phyloP scores from a whole-genome alignment of 1,140 invertebrate genomes.

The Drosophila takahashii region DNA sequence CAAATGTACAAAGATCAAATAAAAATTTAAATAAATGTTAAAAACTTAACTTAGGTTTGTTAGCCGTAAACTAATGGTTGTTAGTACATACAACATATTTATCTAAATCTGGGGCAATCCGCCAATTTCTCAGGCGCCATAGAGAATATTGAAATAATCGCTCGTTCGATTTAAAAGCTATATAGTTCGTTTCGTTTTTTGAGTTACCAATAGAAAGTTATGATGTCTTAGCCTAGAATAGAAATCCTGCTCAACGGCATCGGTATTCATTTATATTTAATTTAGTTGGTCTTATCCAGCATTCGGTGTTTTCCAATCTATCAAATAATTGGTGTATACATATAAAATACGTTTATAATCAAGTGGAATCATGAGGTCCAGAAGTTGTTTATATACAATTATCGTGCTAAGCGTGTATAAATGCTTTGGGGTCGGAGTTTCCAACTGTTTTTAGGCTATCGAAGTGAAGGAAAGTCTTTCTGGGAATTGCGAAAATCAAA shows the following conservation, averaged over 20 bases:
- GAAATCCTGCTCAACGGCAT: conserved; percentile 46
- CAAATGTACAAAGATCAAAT: conserved; percentile 45
- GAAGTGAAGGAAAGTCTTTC: conserved; percentile 12
- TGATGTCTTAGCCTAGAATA: conserved; percentile 45
- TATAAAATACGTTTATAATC: conserved; percentile 47
- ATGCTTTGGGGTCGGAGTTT: conserved; percentile 9
- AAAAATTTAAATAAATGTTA: conserved; percentile 27
- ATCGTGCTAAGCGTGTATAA: conserved; percentile 37
- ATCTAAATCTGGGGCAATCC: conserved; percentile 17
- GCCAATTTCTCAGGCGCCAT: background rate
- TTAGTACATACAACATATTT: conserved; percentile 49
- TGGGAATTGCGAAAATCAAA: conserved; percentile 4
- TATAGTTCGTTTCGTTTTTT: conserved; percentile 18
- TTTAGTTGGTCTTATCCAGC: conserved; percentile 82
- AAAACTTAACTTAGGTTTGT: conserved; percentile 22
- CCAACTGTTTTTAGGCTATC: conserved; percentile 9
- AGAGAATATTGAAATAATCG: conserved; percentile 13
- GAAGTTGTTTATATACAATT: conserved; percentile 72
- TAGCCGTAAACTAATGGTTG: conserved; percentile 26
- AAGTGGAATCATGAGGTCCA: conserved; percentile 73
- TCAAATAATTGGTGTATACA: conserved; percentile 54
- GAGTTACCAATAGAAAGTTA: conserved; percentile 55
- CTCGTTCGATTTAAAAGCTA: conserved; percentile 47
- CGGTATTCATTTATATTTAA: conserved; percentile 54
- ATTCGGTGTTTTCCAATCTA: conserved; percentile 61